Conservation (phyloP, 2,113 vertebrate genomes). For the Anolis carolinensis region DNA sequence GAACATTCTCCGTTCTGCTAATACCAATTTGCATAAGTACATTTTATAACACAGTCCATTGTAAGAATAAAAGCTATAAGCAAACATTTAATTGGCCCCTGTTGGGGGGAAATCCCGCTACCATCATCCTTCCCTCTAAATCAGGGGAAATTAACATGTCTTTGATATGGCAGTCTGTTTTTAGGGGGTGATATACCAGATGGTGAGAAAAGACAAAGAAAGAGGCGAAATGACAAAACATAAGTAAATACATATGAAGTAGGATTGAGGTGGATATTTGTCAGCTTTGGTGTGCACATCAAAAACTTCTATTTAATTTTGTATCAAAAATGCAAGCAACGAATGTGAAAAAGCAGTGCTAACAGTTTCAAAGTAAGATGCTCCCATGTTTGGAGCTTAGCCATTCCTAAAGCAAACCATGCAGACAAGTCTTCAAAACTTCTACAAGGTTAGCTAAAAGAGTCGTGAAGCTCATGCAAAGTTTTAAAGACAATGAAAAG, state of each 20-base stretch:
- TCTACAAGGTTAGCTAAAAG: neutral
- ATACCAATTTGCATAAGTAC: neutral
- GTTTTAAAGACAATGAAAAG: neutral
- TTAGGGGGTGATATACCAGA: slow-evolving; percentile 10
- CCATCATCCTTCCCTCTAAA: neutral
- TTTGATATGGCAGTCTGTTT: neutral
- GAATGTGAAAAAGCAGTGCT: neutral
- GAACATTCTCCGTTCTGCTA: neutral
- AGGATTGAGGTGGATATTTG: neutral
- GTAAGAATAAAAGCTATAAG: neutral
- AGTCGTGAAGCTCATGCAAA: neutral
- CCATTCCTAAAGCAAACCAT: neutral
- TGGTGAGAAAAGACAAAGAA: slow-evolving; percentile 13
- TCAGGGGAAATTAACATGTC: neutral
- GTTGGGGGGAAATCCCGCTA: neutral
- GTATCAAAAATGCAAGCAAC: neutral
- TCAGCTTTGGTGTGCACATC: neutral
- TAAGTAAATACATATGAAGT: neutral
- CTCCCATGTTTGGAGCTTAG: neutral
- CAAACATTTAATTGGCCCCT: neutral
- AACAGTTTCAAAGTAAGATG: neutral
- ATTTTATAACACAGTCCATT: neutral
- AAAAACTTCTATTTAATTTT: neutral
- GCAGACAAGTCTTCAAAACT: neutral
- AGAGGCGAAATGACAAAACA: neutral